Evolutionary conservation across 1,140 invertebrate species (phyloP).

Genomic region (Papilio helenus): DNA sequence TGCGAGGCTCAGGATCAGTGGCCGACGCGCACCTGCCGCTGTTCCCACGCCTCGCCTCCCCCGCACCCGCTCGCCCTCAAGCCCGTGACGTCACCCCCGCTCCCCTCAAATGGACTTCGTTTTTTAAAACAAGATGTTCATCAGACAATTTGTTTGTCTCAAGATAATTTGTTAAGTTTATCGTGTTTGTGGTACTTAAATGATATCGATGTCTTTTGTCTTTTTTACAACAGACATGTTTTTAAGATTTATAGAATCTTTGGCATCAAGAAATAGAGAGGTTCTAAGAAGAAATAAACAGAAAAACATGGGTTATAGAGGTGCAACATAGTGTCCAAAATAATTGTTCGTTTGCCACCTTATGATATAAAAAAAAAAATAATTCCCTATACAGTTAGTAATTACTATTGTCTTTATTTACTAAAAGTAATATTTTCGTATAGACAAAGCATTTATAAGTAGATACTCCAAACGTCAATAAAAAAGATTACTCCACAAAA

Average conservation of each 20-base stretch:
- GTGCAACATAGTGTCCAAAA: too few species aligned
- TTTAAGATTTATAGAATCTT: neutral
- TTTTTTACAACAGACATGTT: neutral
- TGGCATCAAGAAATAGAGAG: neutral
- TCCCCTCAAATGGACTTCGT: slow-evolving; percentile 53
- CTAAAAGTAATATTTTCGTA: too few species aligned
- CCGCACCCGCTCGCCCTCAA: slow-evolving; percentile 53
- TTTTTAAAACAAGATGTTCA: slow-evolving; percentile 55
- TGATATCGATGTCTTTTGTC: neutral
- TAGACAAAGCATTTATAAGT: too few species aligned
- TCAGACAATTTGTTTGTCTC: slow-evolving; percentile 12
- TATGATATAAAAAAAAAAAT: too few species aligned
- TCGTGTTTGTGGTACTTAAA: neutral
- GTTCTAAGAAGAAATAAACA: neutral
- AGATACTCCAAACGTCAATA: too few species aligned
- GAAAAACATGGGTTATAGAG: too few species aligned
- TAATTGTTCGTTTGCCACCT: too few species aligned
- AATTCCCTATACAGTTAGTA: too few species aligned
- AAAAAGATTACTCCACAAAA: too few species aligned
- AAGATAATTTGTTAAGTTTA: slow-evolving; percentile 7
- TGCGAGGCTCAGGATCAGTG: slow-evolving; percentile 79
- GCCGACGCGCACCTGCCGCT: slow-evolving; percentile 80
- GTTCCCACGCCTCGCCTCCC: slow-evolving; percentile 75
- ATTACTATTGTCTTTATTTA: too few species aligned
- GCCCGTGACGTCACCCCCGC: slow-evolving; percentile 71